Base-by-base conservation (phyloP, 2,888 invertebrate species). In the Lapara coniferarum region DNA sequence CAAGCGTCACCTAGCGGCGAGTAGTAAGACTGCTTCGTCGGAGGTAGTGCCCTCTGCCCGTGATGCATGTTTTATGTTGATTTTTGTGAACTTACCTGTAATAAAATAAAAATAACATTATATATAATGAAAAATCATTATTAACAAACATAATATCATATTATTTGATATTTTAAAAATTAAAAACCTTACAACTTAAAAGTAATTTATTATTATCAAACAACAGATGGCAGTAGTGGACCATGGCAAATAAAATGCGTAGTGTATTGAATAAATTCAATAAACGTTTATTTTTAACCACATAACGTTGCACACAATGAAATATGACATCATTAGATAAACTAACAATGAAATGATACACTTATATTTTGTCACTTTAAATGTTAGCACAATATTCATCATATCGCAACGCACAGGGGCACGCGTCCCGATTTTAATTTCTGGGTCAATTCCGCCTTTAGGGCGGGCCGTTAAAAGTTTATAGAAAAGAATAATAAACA, bases 71-170 rank as follows among this genome's bases (percentile, higher is more conserved):
- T 25, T 53, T 37, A 10, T 8, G 51, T 16, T 53, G 52, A 53
- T 37, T 19, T 13, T 30, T 49, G 19, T 19, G 67, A 87, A 95
- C 95, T 95, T 95, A 95, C 95, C 95, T 95, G 93, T 73, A 94
- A 95, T 89, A 90, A 86, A 82, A 79, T 69, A 68, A 37, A 46
- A 46, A 71, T n/a, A 72, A 67, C 69, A 37, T 37, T 37, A 37
- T 37, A 37, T 37, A 37, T 37, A 37, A 7, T 37, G 8, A 37
- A 37, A 5, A 37, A 37, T 19, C 0, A 10, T 6, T 55, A 19
- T 19, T 16, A 12, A 19, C 55, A 55, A 6, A 16, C 16, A 10
- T 19, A 19, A 10, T 8, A 16, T 16, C 10, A 55, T 55, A 55
- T 19, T 19, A 55, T 19, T 3, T 16, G 1, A 2, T 6, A 53